Base-by-base conservation (phyloP, 1,140 invertebrate genomes). In the Eurosta solidaginis region DNA sequence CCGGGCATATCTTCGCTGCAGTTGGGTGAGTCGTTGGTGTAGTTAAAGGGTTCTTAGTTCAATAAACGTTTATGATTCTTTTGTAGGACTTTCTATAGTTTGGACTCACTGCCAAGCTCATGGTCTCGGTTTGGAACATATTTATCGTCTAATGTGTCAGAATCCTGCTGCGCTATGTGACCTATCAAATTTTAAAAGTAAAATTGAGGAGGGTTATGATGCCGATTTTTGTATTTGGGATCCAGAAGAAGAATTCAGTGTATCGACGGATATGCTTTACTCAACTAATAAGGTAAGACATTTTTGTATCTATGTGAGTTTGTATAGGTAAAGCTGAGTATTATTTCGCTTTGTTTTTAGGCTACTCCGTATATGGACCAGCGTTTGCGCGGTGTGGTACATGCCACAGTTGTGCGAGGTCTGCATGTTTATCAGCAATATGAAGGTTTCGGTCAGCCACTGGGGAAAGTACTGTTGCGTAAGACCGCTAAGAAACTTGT, bases 171-270 rank as follows among this genome's bases (percentile, higher is more conserved):
- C 89, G 52, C 85, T 94, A 1, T 91, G 91, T 76, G 91, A 92
- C 10, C 85, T 94, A 9, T 86, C 91, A 27, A 77, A 89, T 10
- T 82, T 87, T 3, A 94, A 94, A 85, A 93, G 92, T 0, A 85
- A 89, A 49, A 87, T 94, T 7, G 84, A 87, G 50, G 84, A 88
- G 20, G 92, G 92, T n/a, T 89, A 90, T 80, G 93, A 94, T 82
- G 93, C 93, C 0, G 93, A 94, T 85, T 91, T 94, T 76, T 91
- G 94, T 44, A 90, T 94, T 36, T 94, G 93, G 89, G 88, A 92
- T 84, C 92, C 93, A 1, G 89, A 93, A 4, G 89, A 89, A 59
- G 86, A 85, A n/a, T 92, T 91, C 81, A 86, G 83, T 54, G 91
- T 92, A 4, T 84, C 89, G 22, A 77, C 88, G 47, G 85, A 89